Conservation (phyloP, 2,797 vertebrate species). For the Oreochromis mossambicus region DNA sequence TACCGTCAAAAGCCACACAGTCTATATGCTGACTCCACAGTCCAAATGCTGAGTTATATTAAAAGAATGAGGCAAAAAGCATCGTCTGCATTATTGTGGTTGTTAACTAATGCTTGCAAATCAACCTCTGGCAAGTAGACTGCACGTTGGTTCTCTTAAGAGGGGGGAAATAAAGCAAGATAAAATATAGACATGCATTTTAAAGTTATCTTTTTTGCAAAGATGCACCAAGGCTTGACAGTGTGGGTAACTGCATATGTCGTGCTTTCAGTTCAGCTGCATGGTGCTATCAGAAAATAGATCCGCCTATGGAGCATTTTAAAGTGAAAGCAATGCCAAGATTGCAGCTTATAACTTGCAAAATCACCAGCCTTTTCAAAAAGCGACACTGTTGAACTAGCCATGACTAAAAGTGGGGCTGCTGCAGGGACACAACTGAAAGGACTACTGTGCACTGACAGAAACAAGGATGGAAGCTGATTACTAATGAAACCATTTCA, state of each 20-base stretch:
- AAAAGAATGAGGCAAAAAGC: background rate
- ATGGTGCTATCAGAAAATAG: constrained; percentile 65
- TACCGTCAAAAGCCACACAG: constrained; percentile 4
- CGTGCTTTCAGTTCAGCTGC: constrained; percentile 36
- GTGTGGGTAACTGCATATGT: constrained; percentile 32
- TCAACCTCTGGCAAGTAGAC: background rate
- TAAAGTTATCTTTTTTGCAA: constrained; percentile 28
- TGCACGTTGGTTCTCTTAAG: constrained; percentile 11
- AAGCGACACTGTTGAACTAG: constrained; percentile 55
- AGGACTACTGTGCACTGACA: constrained; percentile 71
- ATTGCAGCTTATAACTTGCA: constrained; percentile 62
- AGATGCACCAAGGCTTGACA: constrained; percentile 42
- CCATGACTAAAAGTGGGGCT: constrained; percentile 68
- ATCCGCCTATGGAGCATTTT: constrained; percentile 53
- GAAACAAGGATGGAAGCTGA: constrained; percentile 70
- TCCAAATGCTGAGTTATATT: background rate
- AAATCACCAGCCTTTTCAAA: constrained; percentile 61
- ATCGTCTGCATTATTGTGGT: background rate
- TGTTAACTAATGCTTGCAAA: constrained; percentile 16
- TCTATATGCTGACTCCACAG: constrained; percentile 3
- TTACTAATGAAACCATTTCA: constrained; percentile 75
- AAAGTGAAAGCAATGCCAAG: constrained; percentile 57
- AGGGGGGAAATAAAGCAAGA: background rate
- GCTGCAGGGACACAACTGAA: constrained; percentile 70
- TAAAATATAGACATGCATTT: constrained; percentile 29